Evolutionary conservation across 2,888 invertebrate genomes (phyloP).

Genomic region (Apomyelois bistriatella): DNA sequence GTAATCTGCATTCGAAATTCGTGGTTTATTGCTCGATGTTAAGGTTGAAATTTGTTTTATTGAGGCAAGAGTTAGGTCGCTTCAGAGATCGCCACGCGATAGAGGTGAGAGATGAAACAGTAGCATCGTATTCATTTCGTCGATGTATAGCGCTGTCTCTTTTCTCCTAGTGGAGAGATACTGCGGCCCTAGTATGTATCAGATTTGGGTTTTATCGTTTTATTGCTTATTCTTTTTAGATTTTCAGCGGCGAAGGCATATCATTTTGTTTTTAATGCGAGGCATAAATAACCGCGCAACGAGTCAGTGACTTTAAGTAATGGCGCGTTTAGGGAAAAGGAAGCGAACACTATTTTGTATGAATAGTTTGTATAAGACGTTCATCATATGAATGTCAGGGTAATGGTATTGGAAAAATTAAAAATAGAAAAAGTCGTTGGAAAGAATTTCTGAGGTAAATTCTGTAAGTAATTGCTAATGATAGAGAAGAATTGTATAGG

Average conservation of each 20-base stretch:
- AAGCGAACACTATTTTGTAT: constrained; percentile 59
- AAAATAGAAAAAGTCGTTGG: neutral
- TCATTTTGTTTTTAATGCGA: constrained; percentile 79
- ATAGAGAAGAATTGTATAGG: no score
- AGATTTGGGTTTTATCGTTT: constrained; percentile 81
- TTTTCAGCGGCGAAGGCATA: constrained; percentile 79
- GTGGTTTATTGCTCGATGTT: constrained; percentile 42
- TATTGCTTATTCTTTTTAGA: constrained; percentile 81
- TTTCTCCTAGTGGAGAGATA: constrained; percentile 70
- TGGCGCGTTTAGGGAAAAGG: constrained; percentile 68
- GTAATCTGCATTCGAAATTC: constrained; percentile 68
- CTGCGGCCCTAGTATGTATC: constrained; percentile 77
- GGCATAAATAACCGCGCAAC: constrained; percentile 71
- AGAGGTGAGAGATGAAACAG: constrained; percentile 81
- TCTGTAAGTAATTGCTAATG: no score
- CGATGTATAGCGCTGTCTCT: constrained; percentile 65
- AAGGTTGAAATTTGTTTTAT: constrained; percentile 64
- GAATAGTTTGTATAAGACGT: constrained; percentile 17
- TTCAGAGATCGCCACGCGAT: constrained; percentile 74
- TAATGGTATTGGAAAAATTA: constrained; percentile 2
- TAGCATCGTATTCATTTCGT: constrained; percentile 76
- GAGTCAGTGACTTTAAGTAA: constrained; percentile 69
- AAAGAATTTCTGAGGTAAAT: neutral
- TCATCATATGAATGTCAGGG: constrained; percentile 6
- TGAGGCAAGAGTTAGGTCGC: constrained; percentile 67